These are phyloP conservation scores for Athene cunicularia DNA, from an alignment of 2,113 vertebrate genomes.

Conservation along the genomic window DNA sequence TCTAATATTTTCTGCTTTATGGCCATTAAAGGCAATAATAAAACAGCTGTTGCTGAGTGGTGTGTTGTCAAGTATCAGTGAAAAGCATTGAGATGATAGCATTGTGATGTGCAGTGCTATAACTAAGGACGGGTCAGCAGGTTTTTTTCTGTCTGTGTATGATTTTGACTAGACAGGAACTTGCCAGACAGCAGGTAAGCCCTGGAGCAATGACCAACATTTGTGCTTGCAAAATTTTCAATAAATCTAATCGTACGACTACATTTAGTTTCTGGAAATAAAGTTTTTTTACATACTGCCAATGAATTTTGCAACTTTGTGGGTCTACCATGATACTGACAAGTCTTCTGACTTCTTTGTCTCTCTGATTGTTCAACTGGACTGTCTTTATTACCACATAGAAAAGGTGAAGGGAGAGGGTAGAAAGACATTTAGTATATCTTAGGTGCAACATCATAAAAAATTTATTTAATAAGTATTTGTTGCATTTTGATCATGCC, in stretches of 20 bases:
- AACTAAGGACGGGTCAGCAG: background rate
- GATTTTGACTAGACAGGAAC: slow-evolving; percentile 29
- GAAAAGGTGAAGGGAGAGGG: background rate
- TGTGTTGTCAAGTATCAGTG: slow-evolving; percentile 50
- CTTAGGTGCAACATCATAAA: background rate
- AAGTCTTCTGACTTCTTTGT: background rate
- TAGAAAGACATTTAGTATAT: background rate
- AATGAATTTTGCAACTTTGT: background rate
- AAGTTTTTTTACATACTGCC: background rate
- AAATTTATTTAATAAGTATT: background rate
- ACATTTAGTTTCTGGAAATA: background rate
- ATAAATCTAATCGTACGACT: background rate
- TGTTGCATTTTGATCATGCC: background rate
- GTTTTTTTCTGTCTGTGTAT: background rate
- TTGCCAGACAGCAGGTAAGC: background rate
- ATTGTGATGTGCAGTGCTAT: background rate
- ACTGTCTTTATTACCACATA: background rate
- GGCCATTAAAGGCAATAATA: slow-evolving; percentile 66
- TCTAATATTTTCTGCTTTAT: slow-evolving; percentile 68
- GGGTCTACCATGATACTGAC: background rate
- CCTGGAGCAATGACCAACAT: background rate
- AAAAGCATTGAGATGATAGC: slow-evolving; percentile 15
- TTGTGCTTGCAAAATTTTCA: background rate
- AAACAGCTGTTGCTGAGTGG: slow-evolving; percentile 59
- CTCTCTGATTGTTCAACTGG: background rate